Evolutionary conservation across 1,140 invertebrate genomes (phyloP).

Genomic region (Kradibia gibbosae): DNA sequence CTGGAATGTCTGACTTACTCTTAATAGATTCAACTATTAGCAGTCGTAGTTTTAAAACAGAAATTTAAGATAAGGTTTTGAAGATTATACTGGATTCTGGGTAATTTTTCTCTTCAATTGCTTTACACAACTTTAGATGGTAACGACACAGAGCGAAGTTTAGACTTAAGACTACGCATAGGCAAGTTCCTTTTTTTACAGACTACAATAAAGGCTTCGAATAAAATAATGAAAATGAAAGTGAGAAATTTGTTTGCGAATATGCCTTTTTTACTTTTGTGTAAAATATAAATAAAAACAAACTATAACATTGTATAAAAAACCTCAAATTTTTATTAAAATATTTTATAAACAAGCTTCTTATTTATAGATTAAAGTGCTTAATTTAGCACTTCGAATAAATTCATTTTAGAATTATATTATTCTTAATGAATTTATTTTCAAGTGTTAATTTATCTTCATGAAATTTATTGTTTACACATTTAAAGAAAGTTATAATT

Average conservation of each 20-base stretch:
- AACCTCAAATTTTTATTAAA: slow-evolving; percentile 21
- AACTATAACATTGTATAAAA: too few species aligned
- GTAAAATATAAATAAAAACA: not conserved
- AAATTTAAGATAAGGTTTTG: slow-evolving; percentile 36
- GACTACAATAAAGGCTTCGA: slow-evolving; percentile 26
- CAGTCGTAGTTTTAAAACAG: slow-evolving; percentile 25
- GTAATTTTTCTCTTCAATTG: not conserved
- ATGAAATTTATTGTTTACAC: too few species aligned
- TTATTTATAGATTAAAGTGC: not conserved
- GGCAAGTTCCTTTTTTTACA: slow-evolving; percentile 42
- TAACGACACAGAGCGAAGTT: not conserved
- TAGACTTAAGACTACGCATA: slow-evolving; percentile 30
- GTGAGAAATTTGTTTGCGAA: slow-evolving; percentile 33
- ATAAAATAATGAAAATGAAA: not conserved
- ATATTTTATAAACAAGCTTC: slow-evolving; percentile 8
- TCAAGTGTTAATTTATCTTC: too few species aligned
- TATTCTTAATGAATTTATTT: too few species aligned
- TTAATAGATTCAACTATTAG: slow-evolving; percentile 25
- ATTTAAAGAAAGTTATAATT: too few species aligned
- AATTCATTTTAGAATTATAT: not conserved
- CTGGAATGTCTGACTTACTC: not conserved
- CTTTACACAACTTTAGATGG: not conserved
- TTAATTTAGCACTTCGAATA: not conserved
- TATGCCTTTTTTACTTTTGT: slow-evolving; percentile 34
- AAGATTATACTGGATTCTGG: slow-evolving; percentile 12